Base-by-base conservation (phyloP, 2,113 vertebrate genomes). In the Stigmatopora argus region DNA sequence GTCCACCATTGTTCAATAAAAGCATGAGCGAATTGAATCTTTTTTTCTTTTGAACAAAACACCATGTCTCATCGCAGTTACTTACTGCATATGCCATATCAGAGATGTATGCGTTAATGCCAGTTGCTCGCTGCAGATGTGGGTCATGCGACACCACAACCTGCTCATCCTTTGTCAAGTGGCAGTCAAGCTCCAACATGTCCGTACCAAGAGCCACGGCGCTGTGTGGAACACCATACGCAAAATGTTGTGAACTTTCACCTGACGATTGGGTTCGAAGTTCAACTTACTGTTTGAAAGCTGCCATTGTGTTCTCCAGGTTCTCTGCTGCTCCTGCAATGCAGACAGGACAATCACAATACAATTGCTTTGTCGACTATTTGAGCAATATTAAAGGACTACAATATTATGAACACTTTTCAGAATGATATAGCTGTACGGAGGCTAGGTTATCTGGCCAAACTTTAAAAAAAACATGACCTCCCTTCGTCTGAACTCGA, bases 101-200 rank as follows among this genome's bases (percentile, higher is more conserved):
- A 0, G 91, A 90, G 68, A 98, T 92, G 73, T 91, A 87, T 55
- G 90, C 87, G 26, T 93, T 90, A 0, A 97, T 60, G 12, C 97
- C 96, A 0, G 95, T 97, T 7, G 91, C 90, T 77, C 95, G 91
- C 87, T 87, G 92, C 67, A 99, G 87, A 82, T 94, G 94, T 73
- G 89, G 82, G 64, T 99, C 97, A 21, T 99, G 97, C 34, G 94
- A 94, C 65, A 99, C 96, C 26, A 99, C 96, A 23, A 99, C 95
- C 77, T 99, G 89, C 49, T 93, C 93, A 47, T 99, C 97, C 77
- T 95, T 98, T 0, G 97, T 98, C 77, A 98, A 84, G 83, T 98
- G 96, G 82, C 97, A 99, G 73, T 99, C 97, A 62, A 99, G 64
- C 88, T 99, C 97, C 89, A 99, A 55, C 97, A 99, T 98, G 81